phyloP scores from a whole-genome alignment of 2,113 vertebrate genomes.

The Amazona vittata region DNA sequence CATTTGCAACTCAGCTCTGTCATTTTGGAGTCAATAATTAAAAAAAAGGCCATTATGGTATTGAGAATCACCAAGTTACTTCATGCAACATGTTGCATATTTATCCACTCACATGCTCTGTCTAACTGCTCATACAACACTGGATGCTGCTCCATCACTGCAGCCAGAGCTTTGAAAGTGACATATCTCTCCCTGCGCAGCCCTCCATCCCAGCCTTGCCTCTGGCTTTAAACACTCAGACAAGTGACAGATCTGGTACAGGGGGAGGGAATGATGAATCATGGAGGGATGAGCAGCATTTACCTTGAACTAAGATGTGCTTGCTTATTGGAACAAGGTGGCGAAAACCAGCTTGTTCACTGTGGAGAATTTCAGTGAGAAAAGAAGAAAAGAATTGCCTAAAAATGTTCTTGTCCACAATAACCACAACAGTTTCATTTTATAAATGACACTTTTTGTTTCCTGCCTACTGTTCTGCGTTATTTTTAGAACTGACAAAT shows the following conservation, averaged over 20 bases:
- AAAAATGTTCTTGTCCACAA: not conserved
- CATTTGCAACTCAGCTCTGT: not conserved
- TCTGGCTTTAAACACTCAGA: not conserved
- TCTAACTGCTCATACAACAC: not conserved
- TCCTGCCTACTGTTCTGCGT: not conserved
- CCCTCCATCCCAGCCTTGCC: not conserved
- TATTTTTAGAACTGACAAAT: not conserved
- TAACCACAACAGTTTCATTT: not conserved
- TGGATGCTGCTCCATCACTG: not conserved
- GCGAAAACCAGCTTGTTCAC: not conserved
- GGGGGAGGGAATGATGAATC: not conserved
- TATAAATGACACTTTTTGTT: not conserved
- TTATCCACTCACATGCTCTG: not conserved
- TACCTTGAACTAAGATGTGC: not conserved
- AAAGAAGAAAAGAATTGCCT: not conserved
- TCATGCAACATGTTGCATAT: not conserved
- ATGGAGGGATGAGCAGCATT: not conserved
- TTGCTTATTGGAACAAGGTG: not conserved
- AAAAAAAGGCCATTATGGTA: conserved; percentile 1
- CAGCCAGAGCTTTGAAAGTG: not conserved
- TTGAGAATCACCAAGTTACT: conserved; percentile 8
- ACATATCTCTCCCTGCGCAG: not conserved
- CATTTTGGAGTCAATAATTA: conserved; percentile 24
- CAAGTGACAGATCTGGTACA: not conserved
- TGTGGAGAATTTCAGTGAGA: not conserved